Base-by-base conservation (phyloP, 2,113 vertebrate genomes). In the Festucalex cinctus region DNA sequence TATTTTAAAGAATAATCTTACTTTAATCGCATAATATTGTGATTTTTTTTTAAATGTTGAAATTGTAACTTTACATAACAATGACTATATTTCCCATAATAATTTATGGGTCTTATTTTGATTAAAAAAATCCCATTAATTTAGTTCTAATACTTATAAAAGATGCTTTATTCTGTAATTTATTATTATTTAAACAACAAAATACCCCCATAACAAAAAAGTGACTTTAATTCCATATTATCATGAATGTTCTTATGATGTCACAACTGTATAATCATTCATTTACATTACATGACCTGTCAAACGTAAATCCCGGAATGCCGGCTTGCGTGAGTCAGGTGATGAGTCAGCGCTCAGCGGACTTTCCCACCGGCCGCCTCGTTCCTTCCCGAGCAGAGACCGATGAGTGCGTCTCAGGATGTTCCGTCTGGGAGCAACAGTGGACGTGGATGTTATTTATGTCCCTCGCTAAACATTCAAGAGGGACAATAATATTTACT, bases 401-500 rank as follows among this genome's bases (percentile, higher is more conserved):
- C 0, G 26, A 16, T 57, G 26, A 57, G 26, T 17, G 13, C 64
- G 19, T 62, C 69, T 70, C 65, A 35, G 57, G 66, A 22, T 71
- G 61, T 54, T 54, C 54, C 8, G 24, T 56, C 73, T 51, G 48
- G 48, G 48, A n/a, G 26, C 62, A 9, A 73, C 59, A 58, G 76
- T 46, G 59, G 41, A 54, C 74, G 72, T 46, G 44, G 44, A 81
- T 65, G 70, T 69, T 65, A 51, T 63, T 81, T 70, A 70, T 70
- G 69, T 72, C 62, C 71, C 64, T 3, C 64, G 56, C 59, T 75
- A 72, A 77, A 80, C 44, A 46, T 16, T 19, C 44, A 46, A 46
- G 3, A 32, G 28, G 28, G 28, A 32, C 28, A 32, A 32, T 32
- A 32, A 32, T 32, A 46, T 46, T 46, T 46, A 46, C 44, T 46